phyloP scores from a whole-genome alignment of 30 jellyfish, hydroid and myxozoan genomes.

The Turritopsis dohrnii region DNA sequence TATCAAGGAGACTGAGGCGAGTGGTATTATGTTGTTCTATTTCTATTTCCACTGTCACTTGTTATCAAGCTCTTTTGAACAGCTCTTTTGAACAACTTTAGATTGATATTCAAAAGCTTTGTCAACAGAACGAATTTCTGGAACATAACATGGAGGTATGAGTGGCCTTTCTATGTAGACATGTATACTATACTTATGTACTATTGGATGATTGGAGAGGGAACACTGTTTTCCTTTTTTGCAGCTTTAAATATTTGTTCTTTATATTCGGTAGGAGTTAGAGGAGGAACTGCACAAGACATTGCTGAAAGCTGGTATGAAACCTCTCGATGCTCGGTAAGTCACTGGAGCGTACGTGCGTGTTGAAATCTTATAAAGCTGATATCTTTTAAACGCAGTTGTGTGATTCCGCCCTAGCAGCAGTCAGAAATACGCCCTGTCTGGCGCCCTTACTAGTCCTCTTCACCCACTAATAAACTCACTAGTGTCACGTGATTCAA shows the following conservation, averaged over 20 bases:
- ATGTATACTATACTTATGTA: not conserved
- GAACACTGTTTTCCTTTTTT: no score
- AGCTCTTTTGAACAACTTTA: not conserved
- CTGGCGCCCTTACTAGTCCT: no score
- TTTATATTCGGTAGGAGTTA: constrained; percentile 24
- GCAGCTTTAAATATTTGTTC: not conserved
- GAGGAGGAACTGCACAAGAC: constrained; percentile 62
- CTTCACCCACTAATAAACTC: no score
- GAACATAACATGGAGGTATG: constrained; percentile 58
- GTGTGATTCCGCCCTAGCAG: no score
- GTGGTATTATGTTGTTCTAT: no score
- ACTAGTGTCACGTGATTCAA: no score
- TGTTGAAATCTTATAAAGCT: no score
- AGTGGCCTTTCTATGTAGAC: not conserved
- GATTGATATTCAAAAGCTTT: constrained; percentile 53
- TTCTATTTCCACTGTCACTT: no score
- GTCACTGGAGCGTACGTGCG: not conserved
- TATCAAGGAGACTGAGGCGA: constrained; percentile 65
- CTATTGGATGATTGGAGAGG: no score
- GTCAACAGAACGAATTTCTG: constrained; percentile 56
- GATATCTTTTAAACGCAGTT: no score
- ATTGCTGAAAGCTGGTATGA: constrained; percentile 34
- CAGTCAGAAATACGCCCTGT: no score
- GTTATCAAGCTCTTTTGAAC: not conserved
- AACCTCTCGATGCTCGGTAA: constrained; percentile 51